These are phyloP conservation scores for Drosophila kambysellisi DNA, from an alignment of 2,888 invertebrate genomes.

Conservation along the genomic window DNA sequence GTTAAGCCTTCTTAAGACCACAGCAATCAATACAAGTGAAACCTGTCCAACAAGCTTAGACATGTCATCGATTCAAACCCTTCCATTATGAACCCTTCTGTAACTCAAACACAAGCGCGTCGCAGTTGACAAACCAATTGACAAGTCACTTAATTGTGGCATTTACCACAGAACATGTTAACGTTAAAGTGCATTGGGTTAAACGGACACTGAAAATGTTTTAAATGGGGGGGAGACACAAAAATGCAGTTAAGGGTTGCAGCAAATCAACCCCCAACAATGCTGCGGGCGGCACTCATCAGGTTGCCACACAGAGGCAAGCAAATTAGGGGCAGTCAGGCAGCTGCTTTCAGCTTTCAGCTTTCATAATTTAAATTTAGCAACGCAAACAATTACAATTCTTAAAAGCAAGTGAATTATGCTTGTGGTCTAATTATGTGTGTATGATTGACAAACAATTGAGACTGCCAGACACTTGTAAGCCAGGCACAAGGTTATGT, in stretches of 20 bases:
- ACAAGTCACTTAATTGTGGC: constrained; percentile 73
- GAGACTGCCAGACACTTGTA: constrained; percentile 39
- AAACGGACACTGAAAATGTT: constrained; percentile 1
- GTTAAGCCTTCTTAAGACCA: not conserved
- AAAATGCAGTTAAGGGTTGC: constrained; percentile 9
- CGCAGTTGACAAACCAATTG: constrained; percentile 73
- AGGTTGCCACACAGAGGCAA: constrained; percentile 7
- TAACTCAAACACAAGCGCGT: constrained; percentile 10
- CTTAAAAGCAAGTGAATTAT: constrained; percentile 6
- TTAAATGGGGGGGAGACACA: not conserved
- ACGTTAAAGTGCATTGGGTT: constrained; percentile 37
- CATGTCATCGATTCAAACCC: not conserved
- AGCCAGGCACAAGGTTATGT: constrained; percentile 14
- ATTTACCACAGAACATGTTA: constrained; percentile 63
- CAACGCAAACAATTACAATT: constrained; percentile 5
- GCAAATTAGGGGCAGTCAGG: constrained; percentile 17
- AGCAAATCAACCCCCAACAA: constrained; percentile 12
- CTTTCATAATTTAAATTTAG: not conserved
- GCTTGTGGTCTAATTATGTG: constrained; percentile 31
- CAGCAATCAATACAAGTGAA: not conserved
- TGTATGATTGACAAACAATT: constrained; percentile 62
- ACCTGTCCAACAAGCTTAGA: not conserved
- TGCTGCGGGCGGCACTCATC: not conserved
- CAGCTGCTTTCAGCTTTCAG: constrained; percentile 1
- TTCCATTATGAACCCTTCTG: not conserved